Conservation (phyloP, 2,113 vertebrate genomes). For the Jacana jacana region DNA sequence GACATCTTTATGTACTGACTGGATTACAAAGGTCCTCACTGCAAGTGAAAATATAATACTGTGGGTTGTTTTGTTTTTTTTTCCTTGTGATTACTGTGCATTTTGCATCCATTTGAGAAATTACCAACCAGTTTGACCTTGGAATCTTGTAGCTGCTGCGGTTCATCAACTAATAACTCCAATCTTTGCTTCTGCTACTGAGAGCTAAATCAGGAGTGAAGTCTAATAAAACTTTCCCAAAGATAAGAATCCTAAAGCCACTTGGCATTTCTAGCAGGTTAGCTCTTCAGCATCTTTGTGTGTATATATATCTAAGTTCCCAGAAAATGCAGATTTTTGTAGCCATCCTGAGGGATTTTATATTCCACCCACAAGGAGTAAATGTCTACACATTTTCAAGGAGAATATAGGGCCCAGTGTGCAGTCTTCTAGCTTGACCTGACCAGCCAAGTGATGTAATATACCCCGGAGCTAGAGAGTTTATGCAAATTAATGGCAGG, state of each 20-base stretch:
- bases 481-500: slow-evolving; percentile 1
- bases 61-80: neutral
- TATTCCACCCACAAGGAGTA: neutral
- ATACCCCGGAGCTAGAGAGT: neutral
- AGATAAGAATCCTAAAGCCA: neutral
- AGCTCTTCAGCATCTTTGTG: neutral
- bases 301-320: neutral
- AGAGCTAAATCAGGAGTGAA: neutral
- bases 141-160: neutral
- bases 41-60: neutral
- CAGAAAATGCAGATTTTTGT: neutral
- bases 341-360: neutral
- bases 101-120: neutral
- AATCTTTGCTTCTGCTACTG: neutral
- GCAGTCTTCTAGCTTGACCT: neutral
- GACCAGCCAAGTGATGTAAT: neutral
- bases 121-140: neutral
- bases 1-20: slow-evolving; percentile 29
- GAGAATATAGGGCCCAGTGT: neutral
- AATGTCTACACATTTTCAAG: neutral
- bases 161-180: neutral
- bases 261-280: neutral
- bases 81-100: neutral
- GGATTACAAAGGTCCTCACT: neutral
- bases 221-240: neutral